These are phyloP conservation scores for Dendroctonus ponderosae DNA, from an alignment of 1,140 invertebrate species.

Conservation along the genomic window DNA sequence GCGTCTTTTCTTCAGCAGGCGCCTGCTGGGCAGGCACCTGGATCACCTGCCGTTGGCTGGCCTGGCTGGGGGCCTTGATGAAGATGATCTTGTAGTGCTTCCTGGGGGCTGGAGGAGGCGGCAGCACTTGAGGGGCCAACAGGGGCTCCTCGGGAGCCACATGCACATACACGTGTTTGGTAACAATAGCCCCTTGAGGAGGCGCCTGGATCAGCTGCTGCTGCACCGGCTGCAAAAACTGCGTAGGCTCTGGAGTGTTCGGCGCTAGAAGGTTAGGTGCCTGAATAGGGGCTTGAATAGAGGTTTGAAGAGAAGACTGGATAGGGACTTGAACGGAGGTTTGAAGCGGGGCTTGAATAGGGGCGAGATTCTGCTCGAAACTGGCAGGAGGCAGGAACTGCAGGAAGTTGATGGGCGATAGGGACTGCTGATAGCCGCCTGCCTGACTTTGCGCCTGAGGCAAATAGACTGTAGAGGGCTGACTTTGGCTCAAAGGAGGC, in stretches of 20 bases:
- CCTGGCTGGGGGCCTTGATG: constrained; percentile 32
- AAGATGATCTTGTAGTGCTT: constrained; percentile 37
- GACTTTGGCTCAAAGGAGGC: too few species aligned
- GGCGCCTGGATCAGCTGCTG: background rate
- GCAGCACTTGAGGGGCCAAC: constrained; percentile 10
- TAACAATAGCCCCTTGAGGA: constrained; percentile 4
- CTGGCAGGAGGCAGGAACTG: too few species aligned
- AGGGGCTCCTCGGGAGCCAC: constrained; percentile 26
- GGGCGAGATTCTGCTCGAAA: too few species aligned
- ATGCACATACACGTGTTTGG: constrained; percentile 31
- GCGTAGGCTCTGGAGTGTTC: background rate
- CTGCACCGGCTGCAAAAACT: background rate
- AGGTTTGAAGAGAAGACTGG: too few species aligned
- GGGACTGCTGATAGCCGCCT: too few species aligned
- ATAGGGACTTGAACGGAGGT: too few species aligned
- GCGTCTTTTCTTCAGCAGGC: constrained; percentile 72
- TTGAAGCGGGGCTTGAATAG: too few species aligned
- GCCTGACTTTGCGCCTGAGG: too few species aligned
- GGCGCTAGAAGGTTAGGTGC: background rate
- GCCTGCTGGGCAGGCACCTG: constrained; percentile 5
- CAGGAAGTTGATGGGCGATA: too few species aligned
- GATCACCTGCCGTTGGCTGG: constrained; percentile 1
- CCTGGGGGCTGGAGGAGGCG: constrained; percentile 10
- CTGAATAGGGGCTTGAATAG: too few species aligned
- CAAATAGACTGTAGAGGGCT: too few species aligned